Evolutionary conservation across 2,113 vertebrate genomes (phyloP), one percentile per base, ranked within the genome.

Genomic region (Acrocephalus kingi): DNA sequence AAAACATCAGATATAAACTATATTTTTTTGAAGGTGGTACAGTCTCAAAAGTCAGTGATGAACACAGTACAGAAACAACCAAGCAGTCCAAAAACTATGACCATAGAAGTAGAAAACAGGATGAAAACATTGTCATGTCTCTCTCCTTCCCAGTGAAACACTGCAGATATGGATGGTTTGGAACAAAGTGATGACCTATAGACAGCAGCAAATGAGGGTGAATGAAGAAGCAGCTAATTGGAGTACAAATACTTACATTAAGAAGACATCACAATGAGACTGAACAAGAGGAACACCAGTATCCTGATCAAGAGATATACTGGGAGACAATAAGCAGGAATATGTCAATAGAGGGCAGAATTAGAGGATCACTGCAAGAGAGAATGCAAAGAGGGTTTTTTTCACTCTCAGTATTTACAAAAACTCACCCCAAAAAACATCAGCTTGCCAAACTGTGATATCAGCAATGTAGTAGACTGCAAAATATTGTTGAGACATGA

Each of bases 301-400:
- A 88, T 52, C 71, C 85, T 94, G 90, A 97, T 67, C 74, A 96
- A 97, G 92, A 96, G 90, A 95, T 96, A 96, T 66, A 97, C 88
- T 92, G 94, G 89, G 95, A 95, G 90, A 93, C 81, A 97, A 93
- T 91, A 92, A 95, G 66, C 87, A 97, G 85, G 76, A 93, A 93
- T 74, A 91, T 83, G 72, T 84, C 86, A 96, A 76, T 83, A 96
- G 93, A 93, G 88, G 75, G 69, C 41, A 96, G 93, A 96, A 89
- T 55, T 84, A 79, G 62, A 75, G 91, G 77, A 89, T 68, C 30
- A 6, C 75, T 90, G 90, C 43, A 95, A 96, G 59, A 79, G 67
- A 95, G 92, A 97, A 94, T 71, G 95, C 48, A 94, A 61, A 94
- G 67, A 94, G 67, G n/a, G 31, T 21, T 56, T 81, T 76, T 90